Evolutionary conservation across 2,113 vertebrate genomes (phyloP), one percentile per base, ranked within the genome.

Genomic region (Bufo bufo): DNA sequence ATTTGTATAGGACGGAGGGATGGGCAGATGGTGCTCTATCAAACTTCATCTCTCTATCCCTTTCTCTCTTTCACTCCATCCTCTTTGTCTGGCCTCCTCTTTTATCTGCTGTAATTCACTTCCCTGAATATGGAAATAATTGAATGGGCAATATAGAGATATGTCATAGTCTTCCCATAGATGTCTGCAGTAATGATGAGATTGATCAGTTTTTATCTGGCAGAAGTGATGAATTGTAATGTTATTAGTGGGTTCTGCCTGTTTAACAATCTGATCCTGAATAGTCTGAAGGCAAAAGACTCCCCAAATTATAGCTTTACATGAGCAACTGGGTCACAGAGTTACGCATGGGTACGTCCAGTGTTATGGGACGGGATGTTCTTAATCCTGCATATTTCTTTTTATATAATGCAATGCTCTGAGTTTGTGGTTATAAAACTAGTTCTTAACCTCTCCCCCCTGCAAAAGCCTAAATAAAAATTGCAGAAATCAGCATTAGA

Each of bases 21-120:
- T 89, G 90, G 91, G 93, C 93, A 94, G 93, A 93, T 94, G 94
- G 90, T 93, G 90, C 90, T 91, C 88, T 83, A 83, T 83, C 86
- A 88, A 88, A 83, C 79, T 82, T 72, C 45, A 83, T 87, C 83
- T 23, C n/a, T 63, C 14, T 19, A 54, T 63, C 78, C 47, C 85
- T 59, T 54, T 33, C 16, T 8, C 78, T 33, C 0, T 11, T 54
- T 8, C 84, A 49, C 33, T 84, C 77, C 85, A 61, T 33, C 54
- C n/a, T 54, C 78, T 74, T 74, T 89, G 66, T 77, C 89, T 86
- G 58, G 61, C 10, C 54, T 78, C 49, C 74, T 50, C 75, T 65
- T 61, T 86, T 78, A 86, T 86, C 75, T 54, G 45, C 75, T 43
- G 47, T 86, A 81, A 81, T 81, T 61, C 56, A 58, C 49, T 54